Percentiles rank a stretch among this genome's conserved stretches.
phyloP scores from a whole-genome alignment of 2,888 invertebrate species.

The Cyrtodaria siliqua region DNA sequence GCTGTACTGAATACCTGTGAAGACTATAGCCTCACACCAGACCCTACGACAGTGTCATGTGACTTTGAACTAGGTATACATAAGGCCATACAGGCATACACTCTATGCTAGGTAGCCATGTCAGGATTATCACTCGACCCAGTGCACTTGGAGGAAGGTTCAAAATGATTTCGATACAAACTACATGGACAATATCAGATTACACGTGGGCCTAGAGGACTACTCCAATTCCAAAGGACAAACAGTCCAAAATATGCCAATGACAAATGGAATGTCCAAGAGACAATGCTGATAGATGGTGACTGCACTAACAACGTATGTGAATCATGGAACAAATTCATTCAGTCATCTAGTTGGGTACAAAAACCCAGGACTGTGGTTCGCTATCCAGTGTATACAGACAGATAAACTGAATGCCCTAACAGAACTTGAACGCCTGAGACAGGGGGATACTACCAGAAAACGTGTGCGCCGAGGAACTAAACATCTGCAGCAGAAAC shows the following conservation, averaged over 20 bases:
- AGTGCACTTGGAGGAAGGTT: slow-evolving; percentile 11
- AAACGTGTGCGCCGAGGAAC: slow-evolving; percentile 1
- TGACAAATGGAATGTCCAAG: slow-evolving; percentile 9
- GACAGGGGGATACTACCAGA: neutral
- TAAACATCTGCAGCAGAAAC: neutral
- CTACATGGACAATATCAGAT: no score
- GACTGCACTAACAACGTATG: slow-evolving; percentile 2
- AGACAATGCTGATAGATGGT: neutral
- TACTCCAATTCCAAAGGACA: no score
- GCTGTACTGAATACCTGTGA: no score
- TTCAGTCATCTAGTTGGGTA: slow-evolving; percentile 4
- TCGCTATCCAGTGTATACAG: neutral
- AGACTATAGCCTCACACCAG: no score
- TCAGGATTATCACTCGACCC: slow-evolving; percentile 7
- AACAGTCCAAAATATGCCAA: no score
- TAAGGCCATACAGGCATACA: no score
- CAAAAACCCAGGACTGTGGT: slow-evolving; percentile 4
- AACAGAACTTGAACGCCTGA: slow-evolving; percentile 4
- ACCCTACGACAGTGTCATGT: no score
- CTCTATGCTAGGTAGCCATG: neutral
- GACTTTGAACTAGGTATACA: no score
- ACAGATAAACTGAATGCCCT: slow-evolving; percentile 1
- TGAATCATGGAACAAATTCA: slow-evolving; percentile 2
- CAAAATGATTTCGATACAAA: no score
- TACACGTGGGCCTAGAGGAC: no score